Base-by-base conservation (phyloP, 2,888 invertebrate species). In the Thymelicus sylvestris region DNA sequence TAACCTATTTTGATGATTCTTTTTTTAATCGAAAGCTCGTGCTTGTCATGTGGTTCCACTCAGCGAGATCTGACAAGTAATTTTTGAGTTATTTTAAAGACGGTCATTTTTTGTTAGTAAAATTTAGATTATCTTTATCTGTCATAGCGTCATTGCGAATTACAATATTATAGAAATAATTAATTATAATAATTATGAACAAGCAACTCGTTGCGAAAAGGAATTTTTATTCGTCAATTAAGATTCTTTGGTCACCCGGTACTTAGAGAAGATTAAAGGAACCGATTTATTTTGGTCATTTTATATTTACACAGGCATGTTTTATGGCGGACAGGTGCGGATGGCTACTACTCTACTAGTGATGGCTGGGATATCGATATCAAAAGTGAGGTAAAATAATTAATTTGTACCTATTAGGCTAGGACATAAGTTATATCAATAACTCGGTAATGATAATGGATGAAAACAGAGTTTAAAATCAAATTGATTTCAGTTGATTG, bases 281-380 rank as follows among this genome's bases (percentile, higher is more conserved):
- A 77, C 74, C 64, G n/a, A 66, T 78, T 81, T 79, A 82, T 79
- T 80, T 78, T 79, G 74, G 82, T 82, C 80, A 78, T 83, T 84
- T 86, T 85, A 80, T 83, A 79, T 85, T 85, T 84, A 81, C 78
- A 80, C 76, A 69, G 78, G 73, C 76, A 84, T 86, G 80, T 72
- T 87, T 87, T 87, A 87, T 86, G 86, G 79, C 80, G 67, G 83
- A 84, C 87, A 87, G 87, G 87, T 87, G 86, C 74, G 72, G 72
- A 52, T 67, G n/a, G 55, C 3, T 3, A 60, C 15, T 76, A 79
- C 78, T 68, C 3, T 3, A 60, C 15, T 76, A 79, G 79, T 68
- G 78, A 66, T 67, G 78, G 39, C 24, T 69, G 62, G 47, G 15
- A 67, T 73, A 59, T 73, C 72, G 72, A 72, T 67, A 68, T 15